phyloP scores from a whole-genome alignment of 1,140 invertebrate species.

The Pseudoatta argentina region DNA sequence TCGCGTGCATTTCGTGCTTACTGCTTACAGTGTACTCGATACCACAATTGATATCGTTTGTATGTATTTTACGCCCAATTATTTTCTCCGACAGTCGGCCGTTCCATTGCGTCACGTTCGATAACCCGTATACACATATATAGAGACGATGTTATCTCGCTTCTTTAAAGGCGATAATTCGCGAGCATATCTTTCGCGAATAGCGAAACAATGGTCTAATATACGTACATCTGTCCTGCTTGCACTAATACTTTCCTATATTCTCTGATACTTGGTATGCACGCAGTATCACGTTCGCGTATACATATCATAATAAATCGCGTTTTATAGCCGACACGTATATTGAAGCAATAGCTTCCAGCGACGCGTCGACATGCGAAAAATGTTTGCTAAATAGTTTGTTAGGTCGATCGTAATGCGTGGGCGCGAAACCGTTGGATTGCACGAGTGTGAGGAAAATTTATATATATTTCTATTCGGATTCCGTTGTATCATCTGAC shows the following conservation, averaged over 20 bases:
- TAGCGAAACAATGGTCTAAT: conserved; percentile 70
- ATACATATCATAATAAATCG: conserved; percentile 60
- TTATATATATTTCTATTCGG: conserved; percentile 38
- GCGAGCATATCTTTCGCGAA: conserved; percentile 31
- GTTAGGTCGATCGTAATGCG: conserved; percentile 51
- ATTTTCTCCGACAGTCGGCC: conserved; percentile 20
- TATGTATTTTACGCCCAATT: conserved; percentile 42
- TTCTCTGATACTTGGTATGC: conserved; percentile 62
- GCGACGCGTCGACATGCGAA: conserved; percentile 45
- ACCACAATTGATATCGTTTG: conserved; percentile 25
- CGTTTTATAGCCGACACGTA: conserved; percentile 50
- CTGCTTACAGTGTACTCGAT: not conserved
- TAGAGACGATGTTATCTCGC: conserved; percentile 57
- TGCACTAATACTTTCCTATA: conserved; percentile 59
- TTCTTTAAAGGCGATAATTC: conserved; percentile 66
- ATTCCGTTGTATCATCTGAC: not conserved
- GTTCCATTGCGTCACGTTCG: conserved; percentile 42
- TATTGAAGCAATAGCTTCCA: conserved; percentile 44
- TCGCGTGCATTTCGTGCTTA: conserved; percentile 13
- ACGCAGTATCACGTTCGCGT: conserved; percentile 35
- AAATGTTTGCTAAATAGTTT: conserved; percentile 67
- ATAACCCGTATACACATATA: not conserved
- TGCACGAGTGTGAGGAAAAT: not conserved
- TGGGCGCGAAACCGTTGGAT: conserved; percentile 10
- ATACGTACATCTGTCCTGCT: conserved; percentile 59